Percentiles rank a stretch among this genome's conserved stretches.
phyloP scores from a whole-genome alignment of 2,797 vertebrate species.

The Smutsia temminckii region DNA sequence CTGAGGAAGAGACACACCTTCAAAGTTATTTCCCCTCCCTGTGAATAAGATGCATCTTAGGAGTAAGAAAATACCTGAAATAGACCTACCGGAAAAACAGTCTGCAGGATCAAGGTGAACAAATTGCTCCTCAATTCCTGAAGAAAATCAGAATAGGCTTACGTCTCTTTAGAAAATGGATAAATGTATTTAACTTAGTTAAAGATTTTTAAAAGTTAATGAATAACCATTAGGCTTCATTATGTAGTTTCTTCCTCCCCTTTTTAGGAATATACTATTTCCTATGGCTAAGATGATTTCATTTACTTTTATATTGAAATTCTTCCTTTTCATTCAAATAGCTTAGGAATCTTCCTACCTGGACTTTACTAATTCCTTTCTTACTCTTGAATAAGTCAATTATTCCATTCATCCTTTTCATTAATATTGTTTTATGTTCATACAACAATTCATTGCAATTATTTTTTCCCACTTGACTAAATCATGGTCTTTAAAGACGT shows the following conservation, averaged over 20 bases:
- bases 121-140: background rate
- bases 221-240: background rate
- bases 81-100: background rate
- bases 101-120: background rate
- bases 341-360: background rate
- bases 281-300: background rate
- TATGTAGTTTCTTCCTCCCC: background rate
- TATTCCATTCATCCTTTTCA: background rate
- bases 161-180: background rate
- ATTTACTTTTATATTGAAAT: background rate
- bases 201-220: background rate
- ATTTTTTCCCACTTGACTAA: background rate
- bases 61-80: background rate
- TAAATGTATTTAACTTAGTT: background rate
- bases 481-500: background rate
- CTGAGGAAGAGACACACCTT: background rate
- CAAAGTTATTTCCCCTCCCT: background rate
- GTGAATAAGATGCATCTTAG: background rate
- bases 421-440: background rate
- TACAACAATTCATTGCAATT: background rate
- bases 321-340: background rate
- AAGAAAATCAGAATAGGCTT: background rate
- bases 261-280: constrained; percentile 13
- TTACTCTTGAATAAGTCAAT: background rate
- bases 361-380: background rate